Base-by-base conservation (phyloP, 2,113 vertebrate genomes). In the Psettodes erumei region DNA sequence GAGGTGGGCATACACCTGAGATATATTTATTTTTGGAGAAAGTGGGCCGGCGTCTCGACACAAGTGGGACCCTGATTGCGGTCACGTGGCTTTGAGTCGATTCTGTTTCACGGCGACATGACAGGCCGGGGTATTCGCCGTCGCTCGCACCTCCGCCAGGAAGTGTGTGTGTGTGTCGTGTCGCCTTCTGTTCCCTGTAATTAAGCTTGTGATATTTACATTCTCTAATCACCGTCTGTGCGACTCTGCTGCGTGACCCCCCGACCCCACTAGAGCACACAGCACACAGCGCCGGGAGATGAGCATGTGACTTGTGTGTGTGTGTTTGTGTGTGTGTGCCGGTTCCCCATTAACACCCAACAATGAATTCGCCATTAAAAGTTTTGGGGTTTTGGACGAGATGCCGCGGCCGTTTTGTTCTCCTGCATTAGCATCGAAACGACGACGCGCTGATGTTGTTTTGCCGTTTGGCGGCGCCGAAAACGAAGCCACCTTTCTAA, bases 181-280 rank as follows among this genome's bases (percentile, higher is more conserved):
- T 84, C 67, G 63, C 81, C 79, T 80, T 82, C 75, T 85, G 77
- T 62, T 86, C 61, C 25, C 45, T 86, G 89, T 86, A 89, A 93
- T 93, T 86, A 90, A 77, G 79, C 75, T 64, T 50, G 76, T 89
- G 88, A 85, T 93, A 91, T 93, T 91, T 92, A 90, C 86, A 62
- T 84, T 86, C 51, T 74, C 73, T 91, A 88, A 94, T 93, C 91
- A 91, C 71, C 78, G 51, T 27, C 76, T 66, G 48, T 84, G 71
- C 89, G 79, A 87, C 42, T 42, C 25, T 13, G 23, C 87, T 87
- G 67, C 33, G 3, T 61, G 69, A 87, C 82, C 86, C n/a, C n/a
- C n/a, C n/a, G n/a, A n/a, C n/a, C n/a, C n/a, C n/a, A n/a, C n/a
- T n/a, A n/a, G n/a, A n/a, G n/a, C n/a, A n/a, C n/a, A n/a, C 18